A percentile compares a stretch with the other conserved stretches of the same genome.
phyloP scores from a whole-genome alignment of 2,888 invertebrate genomes.

The Cheilosia impressa region DNA sequence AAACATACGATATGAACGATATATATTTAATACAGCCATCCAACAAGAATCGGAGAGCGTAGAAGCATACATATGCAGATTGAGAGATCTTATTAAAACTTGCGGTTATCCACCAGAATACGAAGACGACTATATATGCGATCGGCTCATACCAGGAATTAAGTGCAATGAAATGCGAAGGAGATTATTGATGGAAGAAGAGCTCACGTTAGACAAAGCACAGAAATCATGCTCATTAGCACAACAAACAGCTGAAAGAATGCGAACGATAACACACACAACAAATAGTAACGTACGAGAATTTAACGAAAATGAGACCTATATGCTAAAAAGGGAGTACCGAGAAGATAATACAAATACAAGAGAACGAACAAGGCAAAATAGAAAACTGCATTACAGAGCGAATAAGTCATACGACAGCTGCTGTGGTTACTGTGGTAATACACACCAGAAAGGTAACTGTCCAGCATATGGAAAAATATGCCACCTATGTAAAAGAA shows the following conservation, averaged over 20 bases:
- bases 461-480: no score
- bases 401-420: no score
- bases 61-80: constrained; percentile 29
- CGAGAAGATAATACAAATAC: no score
- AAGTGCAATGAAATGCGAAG: constrained; percentile 13
- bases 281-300: background rate
- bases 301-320: background rate
- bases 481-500: no score
- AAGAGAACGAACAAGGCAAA: no score
- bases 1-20: constrained; percentile 30
- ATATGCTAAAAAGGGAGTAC: background rate
- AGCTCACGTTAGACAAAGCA: no score
- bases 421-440: no score
- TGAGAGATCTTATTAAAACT: constrained; percentile 35
- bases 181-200: constrained; percentile 18
- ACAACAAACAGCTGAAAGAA: constrained; percentile 23
- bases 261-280: constrained; percentile 14
- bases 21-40: constrained; percentile 28
- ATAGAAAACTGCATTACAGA: no score
- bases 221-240: no score
- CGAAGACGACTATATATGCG: constrained; percentile 23
- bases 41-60: constrained; percentile 8
- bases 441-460: no score
- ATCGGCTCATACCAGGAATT: constrained; percentile 33
- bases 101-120: constrained; percentile 11